These are phyloP conservation scores for Rhinolophus sinicus DNA, from an alignment of 2,113 vertebrate species.

Conservation along the genomic window DNA sequence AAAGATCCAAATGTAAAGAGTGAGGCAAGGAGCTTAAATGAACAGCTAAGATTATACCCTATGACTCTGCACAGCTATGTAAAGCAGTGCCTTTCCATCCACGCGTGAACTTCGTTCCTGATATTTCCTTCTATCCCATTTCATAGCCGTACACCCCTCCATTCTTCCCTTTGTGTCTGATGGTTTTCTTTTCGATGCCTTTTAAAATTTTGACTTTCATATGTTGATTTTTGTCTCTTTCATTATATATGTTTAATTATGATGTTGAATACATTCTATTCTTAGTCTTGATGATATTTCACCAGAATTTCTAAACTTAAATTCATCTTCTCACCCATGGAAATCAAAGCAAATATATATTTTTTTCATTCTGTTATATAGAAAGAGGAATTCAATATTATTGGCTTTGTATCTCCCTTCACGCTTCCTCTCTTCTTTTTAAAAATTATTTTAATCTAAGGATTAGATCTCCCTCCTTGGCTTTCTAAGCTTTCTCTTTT, in stretches of 20 bases:
- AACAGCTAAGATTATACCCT: not conserved
- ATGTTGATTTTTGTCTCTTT: not conserved
- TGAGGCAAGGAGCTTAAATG: not conserved
- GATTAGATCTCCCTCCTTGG: not conserved
- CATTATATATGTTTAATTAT: not conserved
- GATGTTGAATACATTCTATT: not conserved
- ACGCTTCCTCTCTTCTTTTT: not conserved
- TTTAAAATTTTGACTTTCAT: not conserved
- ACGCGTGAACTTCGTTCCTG: not conserved
- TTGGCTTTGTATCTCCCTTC: not conserved
- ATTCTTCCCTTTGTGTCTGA: not conserved
- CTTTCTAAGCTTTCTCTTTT: not conserved
- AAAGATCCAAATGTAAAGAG: not conserved
- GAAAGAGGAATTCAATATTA: not conserved
- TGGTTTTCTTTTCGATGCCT: not conserved
- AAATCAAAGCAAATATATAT: not conserved
- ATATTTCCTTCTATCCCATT: not conserved
- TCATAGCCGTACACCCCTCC: rapidly evolving
- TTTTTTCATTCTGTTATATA: not conserved
- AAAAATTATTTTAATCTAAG: not conserved
- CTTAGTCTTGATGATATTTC: not conserved
- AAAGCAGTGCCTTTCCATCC: not conserved
- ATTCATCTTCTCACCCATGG: not conserved
- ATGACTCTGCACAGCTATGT: not conserved
- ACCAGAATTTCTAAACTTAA: not conserved